Evolutionary conservation across 2,113 vertebrate genomes (phyloP).

Genomic region (Chitala chitala): DNA sequence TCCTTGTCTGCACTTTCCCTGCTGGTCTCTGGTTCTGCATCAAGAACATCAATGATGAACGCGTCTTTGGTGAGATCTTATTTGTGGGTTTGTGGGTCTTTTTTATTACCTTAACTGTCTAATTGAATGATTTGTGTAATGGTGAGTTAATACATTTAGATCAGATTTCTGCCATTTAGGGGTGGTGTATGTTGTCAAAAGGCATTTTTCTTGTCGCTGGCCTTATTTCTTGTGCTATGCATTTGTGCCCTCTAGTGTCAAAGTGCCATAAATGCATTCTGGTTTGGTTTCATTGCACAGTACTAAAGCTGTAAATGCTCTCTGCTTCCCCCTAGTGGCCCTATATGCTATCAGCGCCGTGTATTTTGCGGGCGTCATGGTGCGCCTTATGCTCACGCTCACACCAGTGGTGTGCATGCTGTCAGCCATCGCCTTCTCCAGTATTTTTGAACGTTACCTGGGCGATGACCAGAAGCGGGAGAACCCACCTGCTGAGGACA

Average conservation of each 20-base stretch:
- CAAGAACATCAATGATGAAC: conserved; percentile 96
- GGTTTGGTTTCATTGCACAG: not conserved
- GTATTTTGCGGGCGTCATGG: conserved; percentile 97
- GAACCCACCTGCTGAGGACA: conserved; percentile 91
- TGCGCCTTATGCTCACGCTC: conserved; percentile 94
- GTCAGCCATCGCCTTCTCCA: conserved; percentile 96
- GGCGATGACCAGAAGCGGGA: conserved; percentile 93
- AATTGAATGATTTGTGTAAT: too few relatives aligned
- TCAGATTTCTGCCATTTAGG: too few relatives aligned
- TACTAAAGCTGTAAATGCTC: not conserved
- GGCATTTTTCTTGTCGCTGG: not conserved
- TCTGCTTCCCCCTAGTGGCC: conserved; percentile 67
- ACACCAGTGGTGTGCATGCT: conserved; percentile 98
- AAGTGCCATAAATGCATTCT: not conserved
- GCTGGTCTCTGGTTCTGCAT: conserved; percentile 98
- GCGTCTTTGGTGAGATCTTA: conserved; percentile 90
- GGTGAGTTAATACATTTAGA: too few relatives aligned
- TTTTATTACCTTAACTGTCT: too few relatives aligned
- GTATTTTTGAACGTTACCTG: conserved; percentile 95
- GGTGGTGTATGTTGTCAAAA: not conserved
- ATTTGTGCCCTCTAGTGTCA: not conserved
- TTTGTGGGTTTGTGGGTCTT: not conserved
- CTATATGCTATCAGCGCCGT: conserved; percentile 93
- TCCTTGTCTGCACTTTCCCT: conserved; percentile 98
- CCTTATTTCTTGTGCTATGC: not conserved